Conservation (phyloP, 2,797 vertebrate genomes). For the Sebastes diploproa region DNA sequence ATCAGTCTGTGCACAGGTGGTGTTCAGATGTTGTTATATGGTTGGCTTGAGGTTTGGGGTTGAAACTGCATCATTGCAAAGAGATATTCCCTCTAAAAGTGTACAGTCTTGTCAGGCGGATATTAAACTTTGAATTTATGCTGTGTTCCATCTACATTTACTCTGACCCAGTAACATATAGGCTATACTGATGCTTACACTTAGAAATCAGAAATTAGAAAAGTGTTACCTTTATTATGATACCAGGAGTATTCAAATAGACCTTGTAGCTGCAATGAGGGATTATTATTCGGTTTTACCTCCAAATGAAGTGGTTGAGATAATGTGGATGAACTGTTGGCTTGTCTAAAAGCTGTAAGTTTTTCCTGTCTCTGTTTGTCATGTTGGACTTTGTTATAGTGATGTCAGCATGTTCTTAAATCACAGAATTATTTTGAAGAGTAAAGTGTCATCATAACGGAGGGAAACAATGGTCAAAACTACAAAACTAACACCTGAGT, state of each 20-base stretch:
- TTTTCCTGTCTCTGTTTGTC: background rate
- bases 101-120: fast-evolving
- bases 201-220: background rate
- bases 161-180: background rate
- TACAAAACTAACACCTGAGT: background rate
- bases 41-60: background rate
- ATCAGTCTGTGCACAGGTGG: background rate
- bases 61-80: background rate
- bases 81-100: background rate
- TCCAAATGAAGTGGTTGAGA: background rate
- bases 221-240: background rate
- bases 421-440: background rate
- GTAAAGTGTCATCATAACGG: background rate
- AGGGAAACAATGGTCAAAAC: background rate
- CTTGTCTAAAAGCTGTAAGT: background rate
- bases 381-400: background rate
- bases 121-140: background rate
- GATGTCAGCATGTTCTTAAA: background rate
- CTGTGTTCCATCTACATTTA: background rate
- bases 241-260: background rate
- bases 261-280: background rate
- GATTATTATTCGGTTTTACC: background rate
- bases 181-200: background rate
- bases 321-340: background rate
- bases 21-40: background rate